Percentiles rank a stretch among this genome's conserved stretches.
Evolutionary conservation across 2,113 vertebrate genomes (phyloP).

Genomic region (Odobenus rosmarus): DNA sequence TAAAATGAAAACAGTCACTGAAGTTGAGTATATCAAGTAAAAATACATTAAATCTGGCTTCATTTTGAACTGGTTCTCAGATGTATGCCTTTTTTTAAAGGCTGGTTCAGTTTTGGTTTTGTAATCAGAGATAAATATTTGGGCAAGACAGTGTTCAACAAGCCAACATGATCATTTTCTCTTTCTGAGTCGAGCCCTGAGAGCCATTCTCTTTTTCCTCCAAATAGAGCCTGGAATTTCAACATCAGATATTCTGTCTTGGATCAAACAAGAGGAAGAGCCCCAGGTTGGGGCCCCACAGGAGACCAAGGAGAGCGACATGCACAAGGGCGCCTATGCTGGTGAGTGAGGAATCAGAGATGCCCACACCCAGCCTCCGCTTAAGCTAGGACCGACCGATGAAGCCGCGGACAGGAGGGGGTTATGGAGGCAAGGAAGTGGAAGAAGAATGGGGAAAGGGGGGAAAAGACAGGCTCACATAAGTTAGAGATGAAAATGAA

Average conservation of each 20-base stretch:
- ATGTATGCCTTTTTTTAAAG: not conserved
- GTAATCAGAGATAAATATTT: conserved; percentile 36
- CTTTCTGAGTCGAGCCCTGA: conserved; percentile 28
- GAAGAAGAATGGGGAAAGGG: not conserved
- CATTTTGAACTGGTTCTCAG: not conserved
- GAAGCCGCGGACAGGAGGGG: not conserved
- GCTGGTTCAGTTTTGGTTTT: not conserved
- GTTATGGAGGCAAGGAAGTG: not conserved
- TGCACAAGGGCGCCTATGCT: conserved; percentile 67
- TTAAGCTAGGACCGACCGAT: not conserved
- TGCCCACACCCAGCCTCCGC: fast-evolving
- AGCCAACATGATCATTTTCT: not conserved
- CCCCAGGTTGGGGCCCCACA: conserved; percentile 73
- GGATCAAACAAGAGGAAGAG: conserved; percentile 88
- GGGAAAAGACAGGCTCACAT: not conserved
- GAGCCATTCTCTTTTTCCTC: not conserved
- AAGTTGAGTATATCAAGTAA: not conserved
- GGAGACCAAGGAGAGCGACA: conserved; percentile 67
- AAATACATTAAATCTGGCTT: not conserved
- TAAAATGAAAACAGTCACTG: not conserved
- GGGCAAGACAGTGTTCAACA: not conserved
- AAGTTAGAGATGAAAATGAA: not conserved
- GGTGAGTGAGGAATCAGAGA: conserved; percentile 35
- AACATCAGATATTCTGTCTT: conserved; percentile 87
- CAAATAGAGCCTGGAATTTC: conserved; percentile 84